Conservation (phyloP, 2,113 vertebrate species). For the Tiliqua scincoides region DNA sequence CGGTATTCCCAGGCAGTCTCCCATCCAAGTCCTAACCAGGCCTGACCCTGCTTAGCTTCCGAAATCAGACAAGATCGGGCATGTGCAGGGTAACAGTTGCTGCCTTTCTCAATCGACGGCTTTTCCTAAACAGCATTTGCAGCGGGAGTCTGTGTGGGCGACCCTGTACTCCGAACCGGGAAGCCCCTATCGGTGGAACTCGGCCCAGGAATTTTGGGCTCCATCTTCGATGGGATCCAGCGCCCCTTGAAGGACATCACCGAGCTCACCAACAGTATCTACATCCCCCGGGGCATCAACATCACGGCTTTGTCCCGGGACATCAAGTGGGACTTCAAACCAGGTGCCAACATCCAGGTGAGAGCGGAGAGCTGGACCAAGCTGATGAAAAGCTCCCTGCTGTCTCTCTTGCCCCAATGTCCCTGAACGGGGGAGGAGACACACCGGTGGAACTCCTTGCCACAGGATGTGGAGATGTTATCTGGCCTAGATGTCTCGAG, state of each 20-base stretch:
- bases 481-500: too few relatives aligned
- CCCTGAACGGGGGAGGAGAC: too few relatives aligned
- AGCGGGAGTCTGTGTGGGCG: constrained; percentile 68
- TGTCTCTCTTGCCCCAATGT: too few relatives aligned
- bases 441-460: too few relatives aligned
- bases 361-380: background rate
- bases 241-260: constrained; percentile 69
- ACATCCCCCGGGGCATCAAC: constrained; percentile 70
- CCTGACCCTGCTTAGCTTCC: too few relatives aligned
- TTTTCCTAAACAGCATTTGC: constrained; percentile 35
- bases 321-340: constrained; percentile 63
- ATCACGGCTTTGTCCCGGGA: constrained; percentile 51
- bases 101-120: background rate
- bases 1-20: too few relatives aligned
- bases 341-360: constrained; percentile 51
- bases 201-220: constrained; percentile 68
- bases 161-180: constrained; percentile 67
- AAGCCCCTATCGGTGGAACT: constrained; percentile 70
- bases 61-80: too few relatives aligned
- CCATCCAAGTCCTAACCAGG: too few relatives aligned
- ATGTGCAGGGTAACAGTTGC: too few relatives aligned
- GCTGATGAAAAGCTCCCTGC: background rate
- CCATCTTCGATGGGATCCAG: constrained; percentile 74
- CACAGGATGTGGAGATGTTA: background rate
- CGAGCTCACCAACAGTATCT: constrained; percentile 61